Evolutionary conservation across 2,797 vertebrate genomes (phyloP), one percentile per base, ranked within the genome.

Genomic region (Gephyroberyx darwinii): DNA sequence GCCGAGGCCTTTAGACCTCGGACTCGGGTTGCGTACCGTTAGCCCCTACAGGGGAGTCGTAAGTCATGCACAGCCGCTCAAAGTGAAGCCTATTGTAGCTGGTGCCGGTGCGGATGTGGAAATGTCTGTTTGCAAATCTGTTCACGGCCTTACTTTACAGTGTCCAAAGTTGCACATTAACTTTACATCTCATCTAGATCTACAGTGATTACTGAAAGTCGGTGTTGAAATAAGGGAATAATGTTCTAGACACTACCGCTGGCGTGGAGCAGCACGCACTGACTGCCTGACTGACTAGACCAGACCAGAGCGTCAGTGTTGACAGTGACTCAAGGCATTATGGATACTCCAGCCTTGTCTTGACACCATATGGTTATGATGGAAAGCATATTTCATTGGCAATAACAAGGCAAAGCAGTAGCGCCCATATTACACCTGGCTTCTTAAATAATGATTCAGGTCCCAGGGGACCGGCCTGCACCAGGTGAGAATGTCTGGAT

Each of bases 1-100:
- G 59, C 9, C 1, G 75, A 87, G 89, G 89, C 90, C 88, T 55
- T 55, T 50, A 54, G 80, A 83, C 88, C 84, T 73, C 83, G 80
- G 84, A 35, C 77, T 88, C 33, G 43, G 59, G 13, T 62, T 82
- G 65, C 55, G 73, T 19, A 19, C 65, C 47, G 53, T 68, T 54
- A 64, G 57, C 81, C 70, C 16, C 56, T 26, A 52, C 33, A 30
- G 19, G 12, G 30, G 48, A 71, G 41, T 17, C 57, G 66, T 41
- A 1, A 48, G 50, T 7, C 16, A 33, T 9, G 52, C 71, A 65
- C 43, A 45, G 43, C 43, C 43, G 43, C 4, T 45, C 13, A 5
- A 5, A 5, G 43, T 45, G 43, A 45, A 45, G 43, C 43, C 14
- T 45, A 45, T 45, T 16, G 12, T 13, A 41, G 39, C 39, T 33